These are phyloP conservation scores for Brachirus orientalis DNA, from an alignment of 2,113 vertebrate genomes.

Conservation along the genomic window DNA sequence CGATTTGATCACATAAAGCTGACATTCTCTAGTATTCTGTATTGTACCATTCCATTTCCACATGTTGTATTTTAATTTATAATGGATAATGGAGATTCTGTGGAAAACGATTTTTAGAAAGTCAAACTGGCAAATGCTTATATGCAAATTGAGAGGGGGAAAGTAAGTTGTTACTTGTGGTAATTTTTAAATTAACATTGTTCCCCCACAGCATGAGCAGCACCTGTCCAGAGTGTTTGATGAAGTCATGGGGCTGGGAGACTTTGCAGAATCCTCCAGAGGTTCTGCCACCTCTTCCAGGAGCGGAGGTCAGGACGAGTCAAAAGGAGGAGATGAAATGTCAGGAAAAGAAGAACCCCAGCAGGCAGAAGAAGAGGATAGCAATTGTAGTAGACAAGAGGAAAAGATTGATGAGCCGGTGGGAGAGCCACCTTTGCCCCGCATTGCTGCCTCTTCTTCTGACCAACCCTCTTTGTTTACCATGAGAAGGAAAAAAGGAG, in stretches of 20 bases:
- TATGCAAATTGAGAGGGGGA: too few species aligned
- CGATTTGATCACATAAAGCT: too few species aligned
- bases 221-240: constrained; percentile 73
- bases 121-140: background rate
- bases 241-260: constrained; percentile 74
- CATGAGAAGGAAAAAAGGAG: constrained; percentile 29
- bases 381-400: constrained; percentile 10
- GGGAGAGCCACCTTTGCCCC: constrained; percentile 32
- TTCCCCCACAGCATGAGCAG: constrained; percentile 64
- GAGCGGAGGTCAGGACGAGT: constrained; percentile 55
- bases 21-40: too few species aligned
- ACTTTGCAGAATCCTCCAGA: constrained; percentile 68
- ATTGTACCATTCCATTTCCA: too few species aligned
- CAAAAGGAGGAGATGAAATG: constrained; percentile 47
- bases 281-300: constrained; percentile 66
- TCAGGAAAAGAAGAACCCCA: constrained; percentile 42
- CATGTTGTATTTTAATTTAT: too few species aligned
- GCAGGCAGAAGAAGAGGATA: constrained; percentile 41
- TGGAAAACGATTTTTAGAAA: too few species aligned
- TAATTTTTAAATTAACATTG: too few species aligned
- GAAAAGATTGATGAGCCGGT: constrained; percentile 44
- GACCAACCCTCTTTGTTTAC: constrained; percentile 32
- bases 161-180: too few species aligned
- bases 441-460: constrained; percentile 19
- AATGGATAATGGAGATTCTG: too few species aligned